Percentiles rank a stretch among this genome's conserved stretches.
Conservation (phyloP, 2,113 vertebrate genomes). For the Elgaria multicarinata region DNA sequence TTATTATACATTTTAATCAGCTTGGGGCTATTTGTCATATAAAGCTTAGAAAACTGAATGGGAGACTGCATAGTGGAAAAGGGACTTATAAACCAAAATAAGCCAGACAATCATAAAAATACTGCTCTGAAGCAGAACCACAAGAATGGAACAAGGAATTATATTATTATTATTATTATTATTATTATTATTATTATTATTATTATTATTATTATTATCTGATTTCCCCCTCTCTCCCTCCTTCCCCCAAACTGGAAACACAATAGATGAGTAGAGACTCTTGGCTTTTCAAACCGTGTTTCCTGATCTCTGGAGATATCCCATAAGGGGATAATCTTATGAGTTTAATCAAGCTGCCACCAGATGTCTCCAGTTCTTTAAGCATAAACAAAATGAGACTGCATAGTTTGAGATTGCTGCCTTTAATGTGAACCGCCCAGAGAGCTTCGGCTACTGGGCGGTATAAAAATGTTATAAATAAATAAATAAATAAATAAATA, state of each 20-base stretch:
- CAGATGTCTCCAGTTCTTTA: constrained; percentile 41
- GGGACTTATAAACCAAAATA: background rate
- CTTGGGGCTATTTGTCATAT: background rate
- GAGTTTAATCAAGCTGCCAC: background rate
- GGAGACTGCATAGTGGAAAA: background rate
- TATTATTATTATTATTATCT: no score
- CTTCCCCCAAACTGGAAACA: constrained; percentile 18
- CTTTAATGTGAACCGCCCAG: no score
- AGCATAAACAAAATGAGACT: background rate
- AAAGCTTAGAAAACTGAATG: background rate
- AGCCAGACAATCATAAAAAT: background rate
- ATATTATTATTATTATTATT: background rate
- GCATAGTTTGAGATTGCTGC: background rate
- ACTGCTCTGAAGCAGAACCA: background rate
- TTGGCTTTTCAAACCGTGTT: background rate
- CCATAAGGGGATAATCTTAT: background rate
- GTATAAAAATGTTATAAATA: no score
- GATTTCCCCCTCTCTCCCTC: no score
- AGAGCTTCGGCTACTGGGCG: no score
- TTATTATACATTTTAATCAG: background rate
- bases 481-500: no score
- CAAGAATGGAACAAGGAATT: background rate
- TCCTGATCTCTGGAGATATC: background rate
- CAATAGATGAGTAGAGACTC: constrained; percentile 2
- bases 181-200: no score